Base-by-base conservation (phyloP, 2,888 invertebrate species). In the Deilephila porcellus region DNA sequence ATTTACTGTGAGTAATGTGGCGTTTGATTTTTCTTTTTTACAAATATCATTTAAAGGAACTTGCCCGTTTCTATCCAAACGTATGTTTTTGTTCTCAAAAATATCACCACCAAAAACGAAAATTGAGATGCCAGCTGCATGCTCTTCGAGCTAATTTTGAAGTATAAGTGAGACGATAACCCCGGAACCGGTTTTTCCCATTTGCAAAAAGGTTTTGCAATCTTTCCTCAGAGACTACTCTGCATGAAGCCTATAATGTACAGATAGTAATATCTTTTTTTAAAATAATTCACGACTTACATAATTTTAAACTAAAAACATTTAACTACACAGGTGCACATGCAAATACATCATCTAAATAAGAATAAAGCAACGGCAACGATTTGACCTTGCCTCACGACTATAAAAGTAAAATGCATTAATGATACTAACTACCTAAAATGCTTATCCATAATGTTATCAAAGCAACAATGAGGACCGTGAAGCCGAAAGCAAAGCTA, bases 391-490 rank as follows among this genome's bases (percentile, higher is more conserved):
- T 64, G 71, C 59, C 34, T 11, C 78, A 82, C 79, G 81, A 80
- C 82, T 86, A 85, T 86, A 88, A 88, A 88, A 86, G 86, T 83
- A 79, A 90, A 90, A 87, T 86, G 82, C 81, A 86, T 88, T 86
- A 85, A 90, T 85, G 85, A 86, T 88, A 85, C 75, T 81, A 82
- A 84, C 86, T 86, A 89, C 87, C 89, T 82, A 86, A 91, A 90
- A 88, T 83, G 90, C 87, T 86, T 91, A 93, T 93, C 91, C 89
- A 90, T 92, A 90, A 90, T 90, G 85, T 89, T 90, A 93, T 92
- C 90, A 89, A 86, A 88, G 86, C 78, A 92, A 93, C 93, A 93
- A 92, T 91, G 92, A 92, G 89, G 90, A 90, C 90, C 90, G 86
- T 92, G 91, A 90, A 85, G 89, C 90, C 88, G 87, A 91, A 90